These are phyloP conservation scores for Andrena trimmerana DNA, from an alignment of 2,888 invertebrate genomes.

Conservation along the genomic window DNA sequence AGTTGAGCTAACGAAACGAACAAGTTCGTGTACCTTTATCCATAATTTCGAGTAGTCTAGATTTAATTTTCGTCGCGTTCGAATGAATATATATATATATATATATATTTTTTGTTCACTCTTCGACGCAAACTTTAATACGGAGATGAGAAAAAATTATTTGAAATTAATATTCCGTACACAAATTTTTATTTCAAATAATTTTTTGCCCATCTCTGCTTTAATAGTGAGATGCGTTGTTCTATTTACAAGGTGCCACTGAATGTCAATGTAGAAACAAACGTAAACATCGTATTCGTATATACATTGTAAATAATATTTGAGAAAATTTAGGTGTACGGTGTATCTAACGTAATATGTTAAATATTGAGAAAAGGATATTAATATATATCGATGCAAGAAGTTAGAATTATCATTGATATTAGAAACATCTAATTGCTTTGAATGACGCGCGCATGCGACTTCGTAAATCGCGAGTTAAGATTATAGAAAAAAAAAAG, in stretches of 20 bases:
- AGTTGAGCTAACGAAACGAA: not conserved
- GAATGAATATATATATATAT: not conserved
- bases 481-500: constrained; percentile 39
- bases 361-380: constrained; percentile 24
- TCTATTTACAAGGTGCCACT: constrained; percentile 44
- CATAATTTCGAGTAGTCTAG: not conserved
- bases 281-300: constrained; percentile 32
- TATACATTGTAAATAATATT: constrained; percentile 64
- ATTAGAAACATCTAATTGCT: constrained; percentile 18
- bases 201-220: not conserved
- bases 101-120: not conserved
- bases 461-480: constrained; percentile 14
- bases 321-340: constrained; percentile 37
- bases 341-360: constrained; percentile 45
- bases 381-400: constrained; percentile 36
- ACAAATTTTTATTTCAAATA: too few relatives aligned
- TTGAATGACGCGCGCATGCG: constrained; percentile 18
- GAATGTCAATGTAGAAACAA: constrained; percentile 41
- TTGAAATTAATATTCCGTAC: too few relatives aligned
- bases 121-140: constrained; percentile 3
- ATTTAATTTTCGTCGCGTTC: constrained; percentile 11
- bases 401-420: constrained; percentile 37
- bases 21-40: not conserved
- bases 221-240: constrained; percentile 15
- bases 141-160: too few relatives aligned